Percentiles rank a stretch among this genome's conserved stretches.
phyloP scores from a whole-genome alignment of 2,113 vertebrate species.

The Misgurnus mizolepis region DNA sequence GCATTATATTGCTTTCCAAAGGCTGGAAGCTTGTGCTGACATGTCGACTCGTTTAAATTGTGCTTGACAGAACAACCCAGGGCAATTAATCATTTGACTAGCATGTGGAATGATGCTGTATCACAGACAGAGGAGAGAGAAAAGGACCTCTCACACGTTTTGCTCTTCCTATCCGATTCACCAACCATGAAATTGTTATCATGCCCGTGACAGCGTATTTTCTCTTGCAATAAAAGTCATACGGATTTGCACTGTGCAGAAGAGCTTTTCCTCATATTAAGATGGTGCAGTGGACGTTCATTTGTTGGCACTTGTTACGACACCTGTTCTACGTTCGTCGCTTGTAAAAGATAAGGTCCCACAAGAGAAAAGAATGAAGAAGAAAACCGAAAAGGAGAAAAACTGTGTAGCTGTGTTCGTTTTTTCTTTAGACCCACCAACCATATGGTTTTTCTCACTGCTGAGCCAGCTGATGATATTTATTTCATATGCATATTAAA shows the following conservation, averaged over 20 bases:
- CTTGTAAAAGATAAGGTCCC: not conserved
- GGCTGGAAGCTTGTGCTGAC: slow-evolving; percentile 42
- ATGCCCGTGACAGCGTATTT: slow-evolving; percentile 44
- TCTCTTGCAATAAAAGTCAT: slow-evolving; percentile 45
- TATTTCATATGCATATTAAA: slow-evolving; percentile 58
- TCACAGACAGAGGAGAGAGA: slow-evolving; percentile 39
- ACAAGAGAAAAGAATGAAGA: not conserved
- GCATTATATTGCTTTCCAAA: slow-evolving; percentile 50
- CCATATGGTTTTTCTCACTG: slow-evolving; percentile 57
- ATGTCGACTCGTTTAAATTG: slow-evolving; percentile 32
- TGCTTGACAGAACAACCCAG: slow-evolving; percentile 54
- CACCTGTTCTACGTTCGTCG: slow-evolving; percentile 43
- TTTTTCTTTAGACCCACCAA: slow-evolving; percentile 36
- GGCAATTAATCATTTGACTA: slow-evolving; percentile 57
- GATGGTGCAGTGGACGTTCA: slow-evolving; percentile 28
- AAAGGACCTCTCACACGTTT: slow-evolving; percentile 42
- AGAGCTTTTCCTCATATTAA: slow-evolving; percentile 29
- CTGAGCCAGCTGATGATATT: slow-evolving; percentile 49
- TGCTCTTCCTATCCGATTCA: slow-evolving; percentile 45
- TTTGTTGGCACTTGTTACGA: slow-evolving; percentile 34
- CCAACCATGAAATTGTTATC: slow-evolving; percentile 55
- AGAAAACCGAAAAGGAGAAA: not conserved
- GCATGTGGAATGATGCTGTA: slow-evolving; percentile 49
- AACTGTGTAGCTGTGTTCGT: slow-evolving; percentile 39
- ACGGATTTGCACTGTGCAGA: slow-evolving; percentile 15